phyloP scores from a whole-genome alignment of 2,888 invertebrate genomes.

The Marronus borbonicus region DNA sequence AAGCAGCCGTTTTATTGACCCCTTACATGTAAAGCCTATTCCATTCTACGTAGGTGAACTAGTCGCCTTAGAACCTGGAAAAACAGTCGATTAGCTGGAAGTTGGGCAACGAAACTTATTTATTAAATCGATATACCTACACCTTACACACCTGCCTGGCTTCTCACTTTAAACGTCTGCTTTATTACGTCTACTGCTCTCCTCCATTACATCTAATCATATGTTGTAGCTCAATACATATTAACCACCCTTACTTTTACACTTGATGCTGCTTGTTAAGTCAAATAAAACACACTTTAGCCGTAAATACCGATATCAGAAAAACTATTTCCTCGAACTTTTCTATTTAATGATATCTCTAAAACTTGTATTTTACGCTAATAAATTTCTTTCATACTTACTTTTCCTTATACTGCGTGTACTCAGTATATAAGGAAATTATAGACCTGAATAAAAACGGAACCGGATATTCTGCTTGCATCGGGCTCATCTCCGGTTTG shows the following conservation, averaged over 20 bases:
- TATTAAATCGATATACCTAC: constrained; percentile 50
- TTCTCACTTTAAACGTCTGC: constrained; percentile 50
- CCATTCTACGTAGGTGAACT: no score
- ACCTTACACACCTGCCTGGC: constrained; percentile 49
- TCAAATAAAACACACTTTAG: constrained; percentile 48
- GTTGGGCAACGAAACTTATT: constrained; percentile 45
- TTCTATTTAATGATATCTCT: constrained; percentile 34
- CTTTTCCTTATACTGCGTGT: no score
- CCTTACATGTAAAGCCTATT: no score
- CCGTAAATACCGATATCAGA: constrained; percentile 37
- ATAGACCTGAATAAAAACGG: constrained; percentile 59
- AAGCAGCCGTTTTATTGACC: no score
- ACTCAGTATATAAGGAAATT: not conserved
- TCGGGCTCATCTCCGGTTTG: constrained; percentile 68
- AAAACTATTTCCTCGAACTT: constrained; percentile 41
- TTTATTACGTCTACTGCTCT: constrained; percentile 19
- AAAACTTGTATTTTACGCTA: constrained; percentile 8
- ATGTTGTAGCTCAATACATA: not conserved
- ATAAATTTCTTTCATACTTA: constrained; percentile 13
- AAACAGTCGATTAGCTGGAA: constrained; percentile 24
- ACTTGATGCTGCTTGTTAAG: constrained; percentile 44
- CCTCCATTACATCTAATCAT: constrained; percentile 34
- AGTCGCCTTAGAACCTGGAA: not conserved
- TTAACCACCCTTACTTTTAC: constrained; percentile 10
- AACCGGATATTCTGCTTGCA: constrained; percentile 68